Conservation (phyloP, 2,113 vertebrate species). For the Corythornis cristatus region DNA sequence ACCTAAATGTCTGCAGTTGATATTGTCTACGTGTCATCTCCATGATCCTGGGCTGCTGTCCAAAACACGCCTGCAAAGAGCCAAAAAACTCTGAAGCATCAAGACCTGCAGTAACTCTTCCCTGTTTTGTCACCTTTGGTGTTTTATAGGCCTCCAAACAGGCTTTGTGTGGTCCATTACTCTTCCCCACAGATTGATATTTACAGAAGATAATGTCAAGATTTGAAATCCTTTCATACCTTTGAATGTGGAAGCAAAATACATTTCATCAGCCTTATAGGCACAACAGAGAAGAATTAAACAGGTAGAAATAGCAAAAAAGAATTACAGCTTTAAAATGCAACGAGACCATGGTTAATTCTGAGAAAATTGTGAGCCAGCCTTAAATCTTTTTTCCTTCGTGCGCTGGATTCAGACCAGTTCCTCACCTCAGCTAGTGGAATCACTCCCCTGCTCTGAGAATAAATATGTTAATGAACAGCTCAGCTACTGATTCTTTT, state of each 20-base stretch:
- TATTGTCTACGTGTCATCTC: background rate
- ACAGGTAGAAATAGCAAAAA: background rate
- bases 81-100: background rate
- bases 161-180: background rate
- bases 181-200: background rate
- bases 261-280: background rate
- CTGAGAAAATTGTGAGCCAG: background rate
- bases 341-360: background rate
- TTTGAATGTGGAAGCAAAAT: background rate
- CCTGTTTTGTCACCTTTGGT: background rate
- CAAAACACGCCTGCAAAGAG: background rate
- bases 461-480: constrained; percentile 1
- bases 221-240: background rate
- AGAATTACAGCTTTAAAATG: background rate
- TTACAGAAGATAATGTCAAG: background rate
- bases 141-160: background rate
- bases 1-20: background rate
- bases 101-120: background rate
- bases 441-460: background rate
- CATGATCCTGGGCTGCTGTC: background rate
- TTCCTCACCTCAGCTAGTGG: background rate
- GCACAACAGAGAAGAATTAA: background rate
- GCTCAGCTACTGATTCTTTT: background rate
- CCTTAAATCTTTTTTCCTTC: background rate
- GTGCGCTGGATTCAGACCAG: background rate